Base-by-base conservation (phyloP, 1,140 invertebrate species). In the Periplaneta americana region DNA sequence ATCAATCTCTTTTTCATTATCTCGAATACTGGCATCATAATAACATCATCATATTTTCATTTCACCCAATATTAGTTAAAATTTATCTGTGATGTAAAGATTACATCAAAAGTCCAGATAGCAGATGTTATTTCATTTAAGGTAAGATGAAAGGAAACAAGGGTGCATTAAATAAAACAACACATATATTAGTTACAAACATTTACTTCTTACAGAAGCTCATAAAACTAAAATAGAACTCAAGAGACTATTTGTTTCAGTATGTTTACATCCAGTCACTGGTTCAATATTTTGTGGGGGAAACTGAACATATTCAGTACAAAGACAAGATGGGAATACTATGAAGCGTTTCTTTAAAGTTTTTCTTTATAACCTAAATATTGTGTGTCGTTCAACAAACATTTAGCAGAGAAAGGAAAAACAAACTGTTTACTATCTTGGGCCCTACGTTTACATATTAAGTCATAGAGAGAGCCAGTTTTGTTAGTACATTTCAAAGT, bases 161-260 rank as follows among this genome's bases (percentile, higher is more conserved):
- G 34, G 75, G 22, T 75, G 18, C 9, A 32, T 32, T 22, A 75
- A 33, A 75, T 78, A 31, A 78, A 78, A 36, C 34, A 37, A 18
- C 35, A 37, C 13, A 32, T 22, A 10, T 31, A 36, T n/a, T 31
- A 36, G 34, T 78, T 78, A 78, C 37, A 36, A 78, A 78, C 76
- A 78, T 78, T 78, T 78, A 78, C 76, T 78, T 36, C 76, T 78
- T 78, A 78, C 76, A 78, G 76, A 78, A 78, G 76, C 34, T 78
- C 76, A 78, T 36, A 78, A 78, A 36, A 36, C 11, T 39, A 36
- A 78, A 78, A 34, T 78, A 22, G 36, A 36, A 78, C 34, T 22
- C 28, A 78, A 34, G 22, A 78, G 28, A 78, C 76, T 78, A n/a
- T 35, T 78, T 37, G 35, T 78, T 78, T 36, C n/a, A 34, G 15